These are phyloP conservation scores for Gymnosoma rotundatum DNA, from an alignment of 2,888 invertebrate genomes.

Conservation along the genomic window DNA sequence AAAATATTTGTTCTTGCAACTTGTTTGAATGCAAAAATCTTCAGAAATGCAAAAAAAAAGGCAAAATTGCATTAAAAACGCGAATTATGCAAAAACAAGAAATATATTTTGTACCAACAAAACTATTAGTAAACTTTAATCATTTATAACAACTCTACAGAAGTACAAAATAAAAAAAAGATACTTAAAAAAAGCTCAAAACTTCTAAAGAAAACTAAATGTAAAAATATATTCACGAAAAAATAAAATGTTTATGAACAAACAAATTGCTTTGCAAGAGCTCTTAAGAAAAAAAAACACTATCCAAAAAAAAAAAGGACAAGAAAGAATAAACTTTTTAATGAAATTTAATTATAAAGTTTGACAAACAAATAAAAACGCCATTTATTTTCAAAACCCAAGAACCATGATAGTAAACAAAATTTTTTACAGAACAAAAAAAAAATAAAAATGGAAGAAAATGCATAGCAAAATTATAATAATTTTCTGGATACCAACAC, in stretches of 20 bases:
- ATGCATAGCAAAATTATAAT: conserved; percentile 22
- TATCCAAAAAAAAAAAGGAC: conserved; percentile 1
- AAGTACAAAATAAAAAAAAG: background rate
- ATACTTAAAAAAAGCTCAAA: conserved; percentile 33
- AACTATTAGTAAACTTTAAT: conserved; percentile 68
- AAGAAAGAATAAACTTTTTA: conserved; percentile 61
- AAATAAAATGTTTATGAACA: conserved; percentile 53
- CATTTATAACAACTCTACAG: conserved; percentile 61
- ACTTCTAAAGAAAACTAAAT: conserved; percentile 27
- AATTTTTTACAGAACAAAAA: background rate
- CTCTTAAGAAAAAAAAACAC: background rate
- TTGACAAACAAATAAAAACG: conserved; percentile 69
- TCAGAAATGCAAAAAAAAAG: conserved; percentile 40
- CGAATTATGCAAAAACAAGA: conserved; percentile 49
- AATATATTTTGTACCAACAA: conserved; percentile 60
- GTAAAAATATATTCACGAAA: background rate
- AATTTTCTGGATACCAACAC: conserved; percentile 3
- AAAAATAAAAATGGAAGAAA: background rate
- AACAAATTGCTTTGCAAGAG: conserved; percentile 66
- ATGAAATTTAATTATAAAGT: conserved; percentile 71
- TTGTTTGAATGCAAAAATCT: conserved; percentile 59
- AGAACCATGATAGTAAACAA: conserved; percentile 20
- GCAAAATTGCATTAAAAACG: conserved; percentile 13
- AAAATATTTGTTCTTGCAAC: conserved; percentile 55
- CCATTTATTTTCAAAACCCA: conserved; percentile 64